Conservation (phyloP, 2,797 vertebrate species). For the Sarcoramphus papa region DNA sequence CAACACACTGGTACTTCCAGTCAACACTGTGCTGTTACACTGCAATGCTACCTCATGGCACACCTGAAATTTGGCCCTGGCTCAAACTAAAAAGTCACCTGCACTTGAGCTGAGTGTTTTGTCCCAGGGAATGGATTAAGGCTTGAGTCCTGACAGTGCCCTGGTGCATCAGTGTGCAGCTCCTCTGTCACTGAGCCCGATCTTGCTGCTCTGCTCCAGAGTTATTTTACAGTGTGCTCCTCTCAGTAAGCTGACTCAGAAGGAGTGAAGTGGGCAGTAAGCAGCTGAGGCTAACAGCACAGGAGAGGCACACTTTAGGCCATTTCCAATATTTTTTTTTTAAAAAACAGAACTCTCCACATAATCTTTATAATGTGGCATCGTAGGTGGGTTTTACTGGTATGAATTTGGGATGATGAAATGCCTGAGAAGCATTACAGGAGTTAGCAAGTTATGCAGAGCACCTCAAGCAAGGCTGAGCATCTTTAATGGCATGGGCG, state of each 20-base stretch:
- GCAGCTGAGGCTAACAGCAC: background rate
- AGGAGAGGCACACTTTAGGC: background rate
- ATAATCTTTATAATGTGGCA: background rate
- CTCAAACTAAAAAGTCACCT: background rate
- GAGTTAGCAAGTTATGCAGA: background rate
- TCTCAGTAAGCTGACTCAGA: background rate
- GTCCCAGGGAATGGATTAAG: background rate
- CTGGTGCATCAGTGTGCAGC: background rate
- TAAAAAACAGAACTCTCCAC: background rate
- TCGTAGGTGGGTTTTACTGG: background rate
- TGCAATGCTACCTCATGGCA: background rate
- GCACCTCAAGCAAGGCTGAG: background rate
- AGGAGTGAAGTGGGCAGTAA: background rate
- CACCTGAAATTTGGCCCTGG: background rate
- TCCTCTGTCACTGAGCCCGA: background rate
- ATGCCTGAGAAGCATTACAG: background rate
- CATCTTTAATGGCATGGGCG: background rate
- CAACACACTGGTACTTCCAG: background rate
- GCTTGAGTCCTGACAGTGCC: background rate
- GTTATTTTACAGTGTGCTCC: background rate
- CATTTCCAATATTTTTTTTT: background rate
- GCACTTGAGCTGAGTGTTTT: background rate
- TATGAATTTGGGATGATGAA: background rate
- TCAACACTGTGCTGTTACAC: background rate
- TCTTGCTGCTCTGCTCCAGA: background rate